These are phyloP conservation scores for Tadarida brasiliensis DNA, from an alignment of 2,797 vertebrate species.

Conservation along the genomic window DNA sequence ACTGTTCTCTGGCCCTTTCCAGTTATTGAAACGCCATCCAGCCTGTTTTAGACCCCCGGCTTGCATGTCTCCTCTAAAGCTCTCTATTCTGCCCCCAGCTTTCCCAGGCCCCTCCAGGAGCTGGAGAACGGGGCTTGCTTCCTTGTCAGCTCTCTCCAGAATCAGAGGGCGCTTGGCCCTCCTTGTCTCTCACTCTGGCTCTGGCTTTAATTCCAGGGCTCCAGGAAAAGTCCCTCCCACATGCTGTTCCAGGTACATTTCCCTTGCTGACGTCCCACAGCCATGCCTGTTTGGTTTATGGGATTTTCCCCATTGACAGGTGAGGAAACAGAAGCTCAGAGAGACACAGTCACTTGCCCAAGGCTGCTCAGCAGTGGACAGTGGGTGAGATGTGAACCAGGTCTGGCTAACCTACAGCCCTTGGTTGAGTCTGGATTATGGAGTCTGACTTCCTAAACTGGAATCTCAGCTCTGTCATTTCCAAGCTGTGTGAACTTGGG, in stretches of 20 bases:
- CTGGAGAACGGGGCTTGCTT: too few species aligned
- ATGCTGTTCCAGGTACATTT: not conserved
- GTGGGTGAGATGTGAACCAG: not conserved
- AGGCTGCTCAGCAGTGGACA: not conserved
- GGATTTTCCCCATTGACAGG: not conserved
- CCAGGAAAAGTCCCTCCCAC: not conserved
- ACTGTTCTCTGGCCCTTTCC: not conserved
- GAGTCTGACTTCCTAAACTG: not conserved
- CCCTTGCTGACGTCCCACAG: not conserved
- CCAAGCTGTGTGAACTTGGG: not conserved
- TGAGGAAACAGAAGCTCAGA: not conserved
- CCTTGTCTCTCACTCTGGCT: not conserved
- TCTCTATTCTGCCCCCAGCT: rapidly evolving
- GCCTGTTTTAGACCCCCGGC: not conserved
- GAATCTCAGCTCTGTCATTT: not conserved
- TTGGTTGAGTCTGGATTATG: not conserved
- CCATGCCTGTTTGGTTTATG: not conserved
- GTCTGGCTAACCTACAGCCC: not conserved
- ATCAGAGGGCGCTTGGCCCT: not conserved
- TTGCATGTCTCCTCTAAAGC: not conserved
- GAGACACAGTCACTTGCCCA: not conserved
- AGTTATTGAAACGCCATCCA: rapidly evolving
- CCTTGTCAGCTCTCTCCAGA: not conserved
- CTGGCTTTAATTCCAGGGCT: not conserved
- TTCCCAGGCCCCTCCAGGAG: not conserved